Conservation (phyloP, 2,797 vertebrate species). For the Nothura maculosa region DNA sequence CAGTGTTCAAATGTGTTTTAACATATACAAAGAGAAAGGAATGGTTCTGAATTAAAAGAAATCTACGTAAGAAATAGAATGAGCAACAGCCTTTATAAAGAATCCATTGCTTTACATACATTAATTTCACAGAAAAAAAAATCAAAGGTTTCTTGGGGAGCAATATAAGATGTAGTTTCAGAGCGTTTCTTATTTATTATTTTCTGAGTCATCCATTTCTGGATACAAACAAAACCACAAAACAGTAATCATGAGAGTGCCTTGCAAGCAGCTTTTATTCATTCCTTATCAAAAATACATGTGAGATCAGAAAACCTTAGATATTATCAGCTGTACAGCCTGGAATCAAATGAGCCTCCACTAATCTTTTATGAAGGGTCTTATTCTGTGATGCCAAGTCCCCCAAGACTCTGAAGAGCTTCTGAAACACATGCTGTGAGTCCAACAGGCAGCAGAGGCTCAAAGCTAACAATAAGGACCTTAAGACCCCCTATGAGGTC, state of each 20-base stretch:
- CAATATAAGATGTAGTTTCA: background rate
- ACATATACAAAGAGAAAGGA: background rate
- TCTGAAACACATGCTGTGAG: background rate
- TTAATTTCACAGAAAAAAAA: background rate
- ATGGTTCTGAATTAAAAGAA: background rate
- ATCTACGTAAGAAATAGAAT: background rate
- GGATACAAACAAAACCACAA: background rate
- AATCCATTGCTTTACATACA: background rate
- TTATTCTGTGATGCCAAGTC: background rate
- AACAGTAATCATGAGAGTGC: background rate
- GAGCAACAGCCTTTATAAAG: background rate
- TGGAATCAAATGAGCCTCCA: conserved; percentile 1
- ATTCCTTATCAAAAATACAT: conserved; percentile 26
- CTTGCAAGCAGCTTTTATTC: background rate
- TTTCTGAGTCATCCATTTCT: background rate
- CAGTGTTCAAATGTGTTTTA: background rate
- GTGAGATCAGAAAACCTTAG: background rate
- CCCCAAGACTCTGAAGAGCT: background rate
- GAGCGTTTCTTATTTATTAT: background rate
- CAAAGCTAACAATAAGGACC: conserved; percentile 32
- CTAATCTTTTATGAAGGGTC: conserved; percentile 25
- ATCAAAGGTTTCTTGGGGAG: background rate
- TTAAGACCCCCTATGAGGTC: background rate
- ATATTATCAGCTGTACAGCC: background rate
- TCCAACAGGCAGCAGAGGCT: background rate